Evolutionary conservation across 2,888 invertebrate species (phyloP), one percentile per base, ranked within the genome.

Genomic region (Neuroscelio doddi): DNA sequence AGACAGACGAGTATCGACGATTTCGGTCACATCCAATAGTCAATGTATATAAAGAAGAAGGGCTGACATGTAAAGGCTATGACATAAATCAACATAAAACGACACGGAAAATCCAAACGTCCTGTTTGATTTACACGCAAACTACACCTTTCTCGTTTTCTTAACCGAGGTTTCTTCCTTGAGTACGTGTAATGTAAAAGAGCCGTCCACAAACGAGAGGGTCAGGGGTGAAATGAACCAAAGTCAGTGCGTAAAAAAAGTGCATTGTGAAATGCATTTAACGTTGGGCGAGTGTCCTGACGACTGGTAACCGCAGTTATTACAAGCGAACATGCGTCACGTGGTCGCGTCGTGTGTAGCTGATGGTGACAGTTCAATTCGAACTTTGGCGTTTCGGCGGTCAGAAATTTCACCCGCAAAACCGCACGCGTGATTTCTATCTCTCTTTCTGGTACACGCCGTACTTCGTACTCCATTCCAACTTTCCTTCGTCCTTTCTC

Each of bases 361-460:
- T 83, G 83, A 84, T 77, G 80, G 79, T 84, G 83, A 84, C 83
- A 84, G 83, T 83, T 83, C 83, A 84, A 84, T 84, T 83, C 82
- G 79, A 82, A 83, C 75, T 82, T 83, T 76, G 78, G 81, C 79
- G 80, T 82, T 70, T 82, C 75, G 77, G 82, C 70, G 83, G 82
- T 82, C 73, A 79, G 80, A 78, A 83, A 82, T 81, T 78, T 78
- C 75, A 68, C 65, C 83, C 81, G 75, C 82, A 79, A 81, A 80
- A 82, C 82, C 81, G 75, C 82, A 80, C 77, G 74, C 79, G 77
- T 79, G 82, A 81, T 82, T 82, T 82, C 82, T 78, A 76, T 77
- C 39, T 21, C 39, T 78, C 78, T 79, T 72, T 63, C 50, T 12
- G 55, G 47, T 49, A 45, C 49, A 38, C n/a, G n/a, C n/a, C n/a